Evolutionary conservation across 2,797 vertebrate genomes (phyloP).

Genomic region (Manis javanica): DNA sequence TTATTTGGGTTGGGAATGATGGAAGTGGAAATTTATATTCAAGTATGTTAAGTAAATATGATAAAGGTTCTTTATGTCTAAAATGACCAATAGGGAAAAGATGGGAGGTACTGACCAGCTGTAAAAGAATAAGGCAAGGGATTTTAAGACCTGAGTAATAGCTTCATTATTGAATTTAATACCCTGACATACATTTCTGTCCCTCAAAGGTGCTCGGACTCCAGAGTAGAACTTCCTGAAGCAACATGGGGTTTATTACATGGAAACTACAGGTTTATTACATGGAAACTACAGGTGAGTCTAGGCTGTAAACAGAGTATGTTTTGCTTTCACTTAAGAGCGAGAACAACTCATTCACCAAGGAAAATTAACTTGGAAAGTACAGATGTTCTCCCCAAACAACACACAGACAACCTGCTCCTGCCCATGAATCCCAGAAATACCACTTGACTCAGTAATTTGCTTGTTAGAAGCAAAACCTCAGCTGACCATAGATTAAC

Average conservation of each 20-base stretch:
- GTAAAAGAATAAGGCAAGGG: background rate
- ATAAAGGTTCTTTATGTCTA: background rate
- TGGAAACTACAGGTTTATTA: background rate
- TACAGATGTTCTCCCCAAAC: background rate
- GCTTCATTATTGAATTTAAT: background rate
- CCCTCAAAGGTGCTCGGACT: background rate
- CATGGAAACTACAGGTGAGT: background rate
- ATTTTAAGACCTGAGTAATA: background rate
- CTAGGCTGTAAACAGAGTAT: background rate
- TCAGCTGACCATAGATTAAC: constrained; percentile 43
- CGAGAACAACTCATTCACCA: background rate
- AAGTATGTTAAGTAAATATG: constrained; percentile 12
- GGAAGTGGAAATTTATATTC: background rate
- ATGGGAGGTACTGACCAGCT: background rate
- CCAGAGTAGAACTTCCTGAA: background rate
- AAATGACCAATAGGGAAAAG: background rate
- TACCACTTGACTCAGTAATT: too few relatives aligned
- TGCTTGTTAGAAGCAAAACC: background rate
- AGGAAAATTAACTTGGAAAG: background rate
- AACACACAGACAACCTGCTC: background rate
- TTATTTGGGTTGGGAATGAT: background rate
- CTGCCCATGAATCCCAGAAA: background rate
- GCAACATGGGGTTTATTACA: background rate
- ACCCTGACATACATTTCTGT: background rate
- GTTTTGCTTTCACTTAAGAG: background rate